Conservation (phyloP, 2,113 vertebrate genomes). For the Sylvia atricapilla region DNA sequence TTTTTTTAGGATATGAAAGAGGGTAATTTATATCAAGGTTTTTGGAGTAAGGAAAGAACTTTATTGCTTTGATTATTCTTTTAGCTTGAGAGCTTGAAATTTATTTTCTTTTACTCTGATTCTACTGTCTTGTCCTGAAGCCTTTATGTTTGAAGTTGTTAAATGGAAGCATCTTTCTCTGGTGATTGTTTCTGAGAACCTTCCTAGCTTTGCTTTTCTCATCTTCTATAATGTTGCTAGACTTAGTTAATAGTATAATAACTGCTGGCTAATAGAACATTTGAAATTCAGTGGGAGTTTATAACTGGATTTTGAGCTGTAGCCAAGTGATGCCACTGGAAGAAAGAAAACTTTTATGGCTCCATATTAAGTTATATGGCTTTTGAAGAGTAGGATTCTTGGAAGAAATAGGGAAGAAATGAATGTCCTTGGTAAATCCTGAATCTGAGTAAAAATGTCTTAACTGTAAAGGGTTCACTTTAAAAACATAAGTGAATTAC, state of each 20-base stretch:
- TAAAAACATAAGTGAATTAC: not conserved
- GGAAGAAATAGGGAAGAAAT: not conserved
- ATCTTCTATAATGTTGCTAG: not conserved
- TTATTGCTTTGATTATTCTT: not conserved
- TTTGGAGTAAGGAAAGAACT: not conserved
- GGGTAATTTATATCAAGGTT: accelerated
- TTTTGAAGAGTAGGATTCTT: not conserved
- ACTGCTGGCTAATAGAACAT: not conserved
- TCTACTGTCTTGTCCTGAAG: not conserved
- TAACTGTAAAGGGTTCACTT: not conserved
- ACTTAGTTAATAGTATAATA: not conserved
- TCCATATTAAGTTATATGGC: not conserved
- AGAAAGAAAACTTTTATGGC: not conserved
- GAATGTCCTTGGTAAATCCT: not conserved
- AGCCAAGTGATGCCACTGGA: not conserved
- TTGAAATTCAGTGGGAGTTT: not conserved
- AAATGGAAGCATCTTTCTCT: not conserved
- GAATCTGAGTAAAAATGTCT: not conserved
- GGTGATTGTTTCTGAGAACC: not conserved
- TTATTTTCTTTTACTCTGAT: not conserved
- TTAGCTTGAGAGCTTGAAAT: not conserved
- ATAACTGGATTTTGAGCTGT: not conserved
- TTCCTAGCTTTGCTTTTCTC: not conserved
- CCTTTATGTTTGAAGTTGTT: not conserved
- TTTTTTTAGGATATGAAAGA: not conserved